Conservation (phyloP, 2,113 vertebrate species). For the Micromys minutus region DNA sequence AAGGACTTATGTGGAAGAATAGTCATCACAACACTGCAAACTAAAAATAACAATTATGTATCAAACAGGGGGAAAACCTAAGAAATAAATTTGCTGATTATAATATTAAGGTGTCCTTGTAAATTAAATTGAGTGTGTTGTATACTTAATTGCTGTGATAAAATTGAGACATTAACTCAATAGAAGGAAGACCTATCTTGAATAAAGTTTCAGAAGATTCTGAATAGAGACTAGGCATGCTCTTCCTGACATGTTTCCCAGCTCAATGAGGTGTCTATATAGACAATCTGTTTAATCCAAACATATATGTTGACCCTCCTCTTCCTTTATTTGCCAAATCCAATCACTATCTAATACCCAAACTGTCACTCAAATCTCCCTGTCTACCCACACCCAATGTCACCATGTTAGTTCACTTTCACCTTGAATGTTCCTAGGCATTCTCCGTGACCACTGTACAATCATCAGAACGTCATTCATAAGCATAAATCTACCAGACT, state of each 20-base stretch:
- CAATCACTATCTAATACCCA: neutral
- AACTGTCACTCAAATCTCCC: neutral
- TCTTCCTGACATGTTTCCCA: neutral
- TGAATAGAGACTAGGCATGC: neutral
- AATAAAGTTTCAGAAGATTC: neutral
- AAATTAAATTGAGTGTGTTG: constrained; percentile 13
- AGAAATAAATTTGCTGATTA: constrained; percentile 23
- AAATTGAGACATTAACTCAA: neutral
- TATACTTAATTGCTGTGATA: neutral
- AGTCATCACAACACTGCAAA: neutral
- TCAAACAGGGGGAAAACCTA: neutral
- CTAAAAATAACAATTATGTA: neutral
- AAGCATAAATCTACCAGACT: neutral
- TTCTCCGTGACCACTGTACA: neutral
- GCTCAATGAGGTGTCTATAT: neutral
- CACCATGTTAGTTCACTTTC: neutral
- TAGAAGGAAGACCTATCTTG: neutral
- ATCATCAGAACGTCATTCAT: neutral
- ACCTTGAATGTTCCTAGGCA: neutral
- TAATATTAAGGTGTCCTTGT: constrained; percentile 15
- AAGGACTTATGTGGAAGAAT: neutral
- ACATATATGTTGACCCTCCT: neutral
- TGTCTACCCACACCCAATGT: neutral
- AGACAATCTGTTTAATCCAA: neutral
- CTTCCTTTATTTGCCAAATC: neutral